Conservation (phyloP, 2,113 vertebrate genomes). For the Hemichromis elongatus region DNA sequence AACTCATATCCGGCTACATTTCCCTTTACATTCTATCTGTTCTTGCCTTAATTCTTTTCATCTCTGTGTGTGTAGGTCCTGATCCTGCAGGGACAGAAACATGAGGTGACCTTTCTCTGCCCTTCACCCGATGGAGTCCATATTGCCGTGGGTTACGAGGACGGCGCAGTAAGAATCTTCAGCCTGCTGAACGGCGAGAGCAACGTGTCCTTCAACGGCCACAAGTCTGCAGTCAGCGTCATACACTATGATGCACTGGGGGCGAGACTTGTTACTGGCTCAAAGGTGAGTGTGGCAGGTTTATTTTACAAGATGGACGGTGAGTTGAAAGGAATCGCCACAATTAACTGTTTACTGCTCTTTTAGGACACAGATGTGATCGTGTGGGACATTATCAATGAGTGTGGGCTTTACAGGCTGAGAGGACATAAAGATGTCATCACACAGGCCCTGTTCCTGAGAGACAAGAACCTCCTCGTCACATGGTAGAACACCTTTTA, state of each 20-base stretch:
- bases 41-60: background rate
- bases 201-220: constrained; percentile 87
- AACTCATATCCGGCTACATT: rapidly evolving
- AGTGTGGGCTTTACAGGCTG: constrained; percentile 90
- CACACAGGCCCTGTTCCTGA: constrained; percentile 85
- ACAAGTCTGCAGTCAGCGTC: constrained; percentile 84
- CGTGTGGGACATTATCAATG: constrained; percentile 95
- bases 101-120: constrained; percentile 87
- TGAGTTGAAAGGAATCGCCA: background rate
- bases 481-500: constrained; percentile 76
- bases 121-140: constrained; percentile 87
- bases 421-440: constrained; percentile 90
- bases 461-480: constrained; percentile 86
- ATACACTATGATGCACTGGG: constrained; percentile 87
- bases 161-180: constrained; percentile 86
- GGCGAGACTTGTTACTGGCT: constrained; percentile 87
- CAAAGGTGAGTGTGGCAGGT: constrained; percentile 73
- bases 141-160: constrained; percentile 91
- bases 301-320: background rate
- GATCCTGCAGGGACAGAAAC: constrained; percentile 88
- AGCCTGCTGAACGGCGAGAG: constrained; percentile 85
- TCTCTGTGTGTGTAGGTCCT: constrained; percentile 74
- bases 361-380: constrained; percentile 94
- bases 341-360: background rate
- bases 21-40: background rate